These are phyloP conservation scores for Neelides sp. DNA, from an alignment of 1,140 invertebrate genomes.

Conservation along the genomic window DNA sequence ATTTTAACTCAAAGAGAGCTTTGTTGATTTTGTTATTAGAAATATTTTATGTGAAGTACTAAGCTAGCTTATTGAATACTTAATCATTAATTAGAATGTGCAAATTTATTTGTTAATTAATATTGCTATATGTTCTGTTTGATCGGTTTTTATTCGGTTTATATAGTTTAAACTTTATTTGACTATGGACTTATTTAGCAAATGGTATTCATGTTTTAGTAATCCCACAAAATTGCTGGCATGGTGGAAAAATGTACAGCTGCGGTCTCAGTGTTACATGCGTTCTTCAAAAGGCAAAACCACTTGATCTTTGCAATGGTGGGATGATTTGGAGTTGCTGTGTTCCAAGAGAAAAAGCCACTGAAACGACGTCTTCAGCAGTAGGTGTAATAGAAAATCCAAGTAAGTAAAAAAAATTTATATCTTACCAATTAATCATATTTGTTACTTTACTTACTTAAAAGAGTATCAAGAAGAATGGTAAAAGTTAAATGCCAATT, in stretches of 20 bases:
- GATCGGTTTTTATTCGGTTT: no score
- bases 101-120: no score
- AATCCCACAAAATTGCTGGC: slow-evolving; percentile 81
- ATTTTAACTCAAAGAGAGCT: no score
- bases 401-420: slow-evolving; percentile 50
- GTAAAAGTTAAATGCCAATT: no score
- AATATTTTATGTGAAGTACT: no score
- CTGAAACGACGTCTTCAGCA: slow-evolving; percentile 36
- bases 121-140: no score
- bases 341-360: slow-evolving; percentile 57
- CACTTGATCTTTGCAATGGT: slow-evolving; percentile 79
- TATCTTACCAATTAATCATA: slow-evolving; percentile 2
- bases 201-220: slow-evolving; percentile 46
- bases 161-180: not conserved
- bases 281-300: slow-evolving; percentile 69
- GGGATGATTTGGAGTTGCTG: slow-evolving; percentile 85
- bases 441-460: no score
- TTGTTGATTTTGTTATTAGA: no score
- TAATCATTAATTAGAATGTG: no score
- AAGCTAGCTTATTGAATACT: no score
- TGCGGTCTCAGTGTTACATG: slow-evolving; percentile 82
- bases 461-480: no score
- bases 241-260: slow-evolving; percentile 71
- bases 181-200: slow-evolving; percentile 8
- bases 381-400: slow-evolving; percentile 59